A percentile compares a stretch with the other conserved stretches of the same genome.
phyloP scores from a whole-genome alignment of 2,888 invertebrate species.

The Podabrus alpinus region DNA sequence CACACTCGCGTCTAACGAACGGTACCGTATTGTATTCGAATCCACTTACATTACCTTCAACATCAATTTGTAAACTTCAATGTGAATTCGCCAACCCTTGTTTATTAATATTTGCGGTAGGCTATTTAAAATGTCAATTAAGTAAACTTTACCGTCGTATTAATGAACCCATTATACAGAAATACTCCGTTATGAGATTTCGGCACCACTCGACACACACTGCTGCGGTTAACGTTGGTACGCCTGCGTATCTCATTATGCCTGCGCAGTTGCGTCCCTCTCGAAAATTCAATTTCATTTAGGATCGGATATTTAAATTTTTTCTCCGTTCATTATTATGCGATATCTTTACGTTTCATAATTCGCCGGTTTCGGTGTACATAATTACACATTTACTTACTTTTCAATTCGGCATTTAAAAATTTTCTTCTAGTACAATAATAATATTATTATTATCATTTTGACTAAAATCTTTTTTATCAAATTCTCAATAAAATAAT shows the following conservation, averaged over 20 bases:
- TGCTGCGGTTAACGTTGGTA: not conserved
- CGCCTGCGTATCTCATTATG: not conserved
- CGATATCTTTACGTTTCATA: not conserved
- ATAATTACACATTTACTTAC: not conserved
- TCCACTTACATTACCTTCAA: slow-evolving; percentile 21
- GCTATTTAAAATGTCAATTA: not conserved
- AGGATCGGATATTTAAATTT: not conserved
- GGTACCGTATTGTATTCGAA: slow-evolving; percentile 33
- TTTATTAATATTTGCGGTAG: not conserved
- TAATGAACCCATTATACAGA: not conserved
- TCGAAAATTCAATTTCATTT: not conserved
- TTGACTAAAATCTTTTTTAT: not conserved
- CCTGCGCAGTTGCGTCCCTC: not conserved
- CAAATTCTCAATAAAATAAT: no score
- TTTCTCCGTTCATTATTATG: not conserved
- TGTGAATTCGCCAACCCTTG: not conserved
- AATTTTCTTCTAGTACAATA: not conserved
- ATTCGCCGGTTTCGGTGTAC: not conserved
- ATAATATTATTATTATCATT: no score
- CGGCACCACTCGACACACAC: not conserved
- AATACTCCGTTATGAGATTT: not conserved
- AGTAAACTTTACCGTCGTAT: not conserved
- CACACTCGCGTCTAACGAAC: slow-evolving; percentile 36
- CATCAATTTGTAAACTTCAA: not conserved
- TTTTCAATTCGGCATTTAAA: not conserved